A percentile compares a stretch with the other conserved stretches of the same genome.
Evolutionary conservation across 2,797 vertebrate species (phyloP).

Genomic region (Coreius guichenoti): DNA sequence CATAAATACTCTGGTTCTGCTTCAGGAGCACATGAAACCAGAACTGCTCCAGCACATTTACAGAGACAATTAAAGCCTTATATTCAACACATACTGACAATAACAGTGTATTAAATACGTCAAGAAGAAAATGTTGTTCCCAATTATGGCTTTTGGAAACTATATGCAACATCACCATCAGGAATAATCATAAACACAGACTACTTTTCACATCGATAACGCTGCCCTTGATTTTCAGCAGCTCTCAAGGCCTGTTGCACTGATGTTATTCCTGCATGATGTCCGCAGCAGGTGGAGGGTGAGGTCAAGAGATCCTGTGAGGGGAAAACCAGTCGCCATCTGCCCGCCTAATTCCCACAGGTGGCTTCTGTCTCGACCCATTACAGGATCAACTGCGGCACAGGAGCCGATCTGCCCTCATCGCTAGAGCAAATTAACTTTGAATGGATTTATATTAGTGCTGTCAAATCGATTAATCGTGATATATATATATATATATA

Average conservation of each 20-base stretch:
- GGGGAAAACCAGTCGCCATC: constrained; percentile 67
- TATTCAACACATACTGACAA: background rate
- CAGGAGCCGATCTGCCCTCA: background rate
- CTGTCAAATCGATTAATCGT: background rate
- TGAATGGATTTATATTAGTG: background rate
- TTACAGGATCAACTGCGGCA: constrained; percentile 64
- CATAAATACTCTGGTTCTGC: background rate
- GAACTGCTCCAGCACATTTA: background rate
- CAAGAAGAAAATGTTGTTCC: background rate
- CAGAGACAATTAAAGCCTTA: background rate
- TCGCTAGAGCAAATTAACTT: constrained; percentile 11
- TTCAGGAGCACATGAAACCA: background rate
- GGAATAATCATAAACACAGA: background rate
- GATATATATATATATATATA: background rate
- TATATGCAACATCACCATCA: background rate
- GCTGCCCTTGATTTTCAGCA: background rate
- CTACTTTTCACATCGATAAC: background rate
- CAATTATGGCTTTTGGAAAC: background rate
- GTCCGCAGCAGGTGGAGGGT: constrained; percentile 49
- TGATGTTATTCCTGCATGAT: constrained; percentile 45
- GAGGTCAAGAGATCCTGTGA: constrained; percentile 50
- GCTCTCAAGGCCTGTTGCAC: constrained; percentile 43
- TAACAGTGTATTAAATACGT: background rate
- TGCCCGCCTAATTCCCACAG: constrained; percentile 74
- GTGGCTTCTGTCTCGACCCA: constrained; percentile 74